Conservation (phyloP, 2,113 vertebrate species). For the Connochaetes taurinus region DNA sequence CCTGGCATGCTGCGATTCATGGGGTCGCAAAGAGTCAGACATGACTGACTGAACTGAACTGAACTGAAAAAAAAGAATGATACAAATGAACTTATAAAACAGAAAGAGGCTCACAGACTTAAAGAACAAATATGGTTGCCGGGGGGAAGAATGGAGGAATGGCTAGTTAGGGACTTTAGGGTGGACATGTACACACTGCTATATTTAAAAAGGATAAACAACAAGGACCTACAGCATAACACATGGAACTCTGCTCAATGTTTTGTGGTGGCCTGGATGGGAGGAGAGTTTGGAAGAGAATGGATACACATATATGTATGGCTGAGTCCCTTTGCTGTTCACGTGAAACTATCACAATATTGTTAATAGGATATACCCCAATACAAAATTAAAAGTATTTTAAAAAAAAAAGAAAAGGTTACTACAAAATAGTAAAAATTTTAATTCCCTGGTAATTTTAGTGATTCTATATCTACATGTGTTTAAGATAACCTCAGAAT, state of each 20-base stretch:
- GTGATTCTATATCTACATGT: neutral
- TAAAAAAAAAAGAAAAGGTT: neutral
- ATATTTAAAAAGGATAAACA: neutral
- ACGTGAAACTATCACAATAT: neutral
- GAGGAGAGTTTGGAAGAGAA: neutral
- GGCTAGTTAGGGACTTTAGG: neutral
- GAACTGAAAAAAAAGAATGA: neutral
- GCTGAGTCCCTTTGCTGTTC: neutral
- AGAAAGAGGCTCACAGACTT: neutral
- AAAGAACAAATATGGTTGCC: neutral
- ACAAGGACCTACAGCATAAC: neutral
- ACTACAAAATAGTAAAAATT: neutral
- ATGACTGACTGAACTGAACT: too few relatives aligned
- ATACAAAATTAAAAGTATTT: neutral
- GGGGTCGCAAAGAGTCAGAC: too few relatives aligned
- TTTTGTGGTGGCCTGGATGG: neutral
- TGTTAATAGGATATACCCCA: neutral
- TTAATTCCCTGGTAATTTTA: neutral
- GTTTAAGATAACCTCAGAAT: neutral
- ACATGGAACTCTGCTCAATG: neutral
- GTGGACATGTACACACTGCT: neutral
- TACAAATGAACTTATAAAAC: neutral
- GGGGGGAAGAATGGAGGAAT: neutral
- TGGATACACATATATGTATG: neutral
- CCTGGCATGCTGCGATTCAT: too few relatives aligned